phyloP scores from a whole-genome alignment of 1,140 invertebrate species.

The Neodiprion lecontei region DNA sequence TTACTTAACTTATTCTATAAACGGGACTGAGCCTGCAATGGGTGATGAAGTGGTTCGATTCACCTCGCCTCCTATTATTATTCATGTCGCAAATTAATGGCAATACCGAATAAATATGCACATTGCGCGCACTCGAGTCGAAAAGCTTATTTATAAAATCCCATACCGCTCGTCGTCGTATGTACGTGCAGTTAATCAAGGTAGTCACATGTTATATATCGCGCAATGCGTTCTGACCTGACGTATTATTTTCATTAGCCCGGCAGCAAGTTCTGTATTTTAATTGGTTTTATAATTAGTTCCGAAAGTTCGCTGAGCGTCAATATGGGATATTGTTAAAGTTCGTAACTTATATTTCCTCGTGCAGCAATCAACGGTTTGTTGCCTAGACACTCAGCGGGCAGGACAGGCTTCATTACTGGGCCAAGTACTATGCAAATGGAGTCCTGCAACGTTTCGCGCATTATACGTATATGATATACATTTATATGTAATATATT shows the following conservation, averaged over 20 bases:
- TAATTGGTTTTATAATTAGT: conserved; percentile 6
- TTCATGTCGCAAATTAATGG: too few relatives aligned
- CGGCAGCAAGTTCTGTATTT: background rate
- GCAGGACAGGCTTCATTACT: background rate
- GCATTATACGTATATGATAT: too few relatives aligned
- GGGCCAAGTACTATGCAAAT: background rate
- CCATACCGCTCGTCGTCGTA: too few relatives aligned
- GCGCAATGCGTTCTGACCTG: background rate
- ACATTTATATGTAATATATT: background rate
- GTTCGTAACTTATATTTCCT: background rate
- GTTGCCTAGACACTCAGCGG: background rate
- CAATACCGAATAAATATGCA: too few relatives aligned
- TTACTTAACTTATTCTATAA: background rate
- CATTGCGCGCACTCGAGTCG: too few relatives aligned
- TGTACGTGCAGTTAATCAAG: too few relatives aligned
- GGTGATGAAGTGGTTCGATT: too few relatives aligned
- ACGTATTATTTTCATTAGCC: background rate
- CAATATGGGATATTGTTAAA: conserved; percentile 3
- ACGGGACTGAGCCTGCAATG: too few relatives aligned
- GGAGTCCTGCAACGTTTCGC: too few relatives aligned
- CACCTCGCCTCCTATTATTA: too few relatives aligned
- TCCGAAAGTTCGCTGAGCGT: background rate
- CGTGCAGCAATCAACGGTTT: background rate
- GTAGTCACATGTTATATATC: too few relatives aligned
- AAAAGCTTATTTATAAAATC: too few relatives aligned